phyloP scores from a whole-genome alignment of 2,888 invertebrate genomes.

The Malacosoma neustria region DNA sequence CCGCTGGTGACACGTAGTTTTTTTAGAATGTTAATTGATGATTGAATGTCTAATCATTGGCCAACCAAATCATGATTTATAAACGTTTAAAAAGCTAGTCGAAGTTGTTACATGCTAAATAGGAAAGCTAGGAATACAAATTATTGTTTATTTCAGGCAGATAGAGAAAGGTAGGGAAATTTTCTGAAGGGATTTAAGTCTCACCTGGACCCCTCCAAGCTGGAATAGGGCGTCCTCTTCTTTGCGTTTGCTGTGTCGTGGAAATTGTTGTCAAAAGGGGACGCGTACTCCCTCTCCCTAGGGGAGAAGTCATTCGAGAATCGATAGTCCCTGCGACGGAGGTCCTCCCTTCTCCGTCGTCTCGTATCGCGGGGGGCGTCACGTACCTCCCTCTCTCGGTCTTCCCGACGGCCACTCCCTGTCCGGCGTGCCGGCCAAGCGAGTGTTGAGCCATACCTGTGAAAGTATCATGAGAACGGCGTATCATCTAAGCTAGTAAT shows the following conservation, averaged over 20 bases:
- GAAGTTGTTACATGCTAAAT: no score
- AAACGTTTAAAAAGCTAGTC: no score
- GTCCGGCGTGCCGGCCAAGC: slow-evolving; percentile 45
- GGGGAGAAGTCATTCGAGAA: slow-evolving; percentile 79
- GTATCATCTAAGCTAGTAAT: no score
- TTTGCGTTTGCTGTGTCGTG: slow-evolving; percentile 55
- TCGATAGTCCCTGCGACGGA: slow-evolving; percentile 41
- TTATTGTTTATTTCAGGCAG: no score
- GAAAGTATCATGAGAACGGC: slow-evolving; percentile 1
- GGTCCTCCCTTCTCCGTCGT: slow-evolving; percentile 28
- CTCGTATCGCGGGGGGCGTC: slow-evolving; percentile 19
- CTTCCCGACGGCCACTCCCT: slow-evolving; percentile 28
- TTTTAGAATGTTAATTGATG: no score
- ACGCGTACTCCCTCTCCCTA: slow-evolving; percentile 58
- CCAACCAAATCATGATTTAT: no score
- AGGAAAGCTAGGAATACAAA: no score
- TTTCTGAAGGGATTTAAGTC: no score
- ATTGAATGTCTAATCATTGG: no score
- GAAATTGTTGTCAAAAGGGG: slow-evolving; percentile 78
- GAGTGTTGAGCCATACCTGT: slow-evolving; percentile 55
- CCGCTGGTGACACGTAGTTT: no score
- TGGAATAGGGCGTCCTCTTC: slow-evolving; percentile 52
- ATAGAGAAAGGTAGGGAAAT: no score
- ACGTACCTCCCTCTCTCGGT: slow-evolving; percentile 31
- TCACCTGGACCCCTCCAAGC: slow-evolving; percentile 56